A percentile compares a stretch with the other conserved stretches of the same genome.
Conservation (phyloP, 2,113 vertebrate species). For the Rhea pennata region DNA sequence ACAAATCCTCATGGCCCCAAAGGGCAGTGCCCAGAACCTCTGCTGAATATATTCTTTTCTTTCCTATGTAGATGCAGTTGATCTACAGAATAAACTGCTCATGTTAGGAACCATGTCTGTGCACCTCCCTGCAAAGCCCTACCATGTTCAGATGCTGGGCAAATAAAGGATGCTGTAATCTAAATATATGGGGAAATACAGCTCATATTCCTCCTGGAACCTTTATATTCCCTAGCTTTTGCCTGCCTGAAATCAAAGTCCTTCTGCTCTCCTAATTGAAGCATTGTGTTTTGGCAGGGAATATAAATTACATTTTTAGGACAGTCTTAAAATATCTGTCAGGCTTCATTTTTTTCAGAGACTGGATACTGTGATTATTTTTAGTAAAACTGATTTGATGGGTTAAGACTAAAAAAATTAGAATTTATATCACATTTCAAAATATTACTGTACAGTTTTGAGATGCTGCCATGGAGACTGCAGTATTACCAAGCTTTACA, state of each 20-base stretch:
- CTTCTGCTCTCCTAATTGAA: not conserved
- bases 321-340: constrained; percentile 46
- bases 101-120: not conserved
- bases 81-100: not conserved
- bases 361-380: constrained; percentile 44
- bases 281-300: constrained; percentile 15
- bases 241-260: not conserved
- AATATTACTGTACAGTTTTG: constrained; percentile 47
- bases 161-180: not conserved
- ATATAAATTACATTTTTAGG: constrained; percentile 23
- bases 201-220: not conserved
- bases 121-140: not conserved
- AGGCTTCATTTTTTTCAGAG: constrained; percentile 2
- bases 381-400: constrained; percentile 52
- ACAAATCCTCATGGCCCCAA: not conserved
- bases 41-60: not conserved
- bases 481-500: constrained; percentile 30
- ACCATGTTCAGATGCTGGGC: not conserved
- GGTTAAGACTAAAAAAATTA: constrained; percentile 57
- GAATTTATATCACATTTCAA: constrained; percentile 61
- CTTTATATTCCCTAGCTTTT: not conserved
- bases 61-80: not conserved
- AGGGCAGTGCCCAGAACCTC: not conserved
- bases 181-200: not conserved
- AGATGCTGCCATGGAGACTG: constrained; percentile 57